Evolutionary conservation across 2,888 invertebrate species (phyloP).

Genomic region (Drosophila recens): DNA sequence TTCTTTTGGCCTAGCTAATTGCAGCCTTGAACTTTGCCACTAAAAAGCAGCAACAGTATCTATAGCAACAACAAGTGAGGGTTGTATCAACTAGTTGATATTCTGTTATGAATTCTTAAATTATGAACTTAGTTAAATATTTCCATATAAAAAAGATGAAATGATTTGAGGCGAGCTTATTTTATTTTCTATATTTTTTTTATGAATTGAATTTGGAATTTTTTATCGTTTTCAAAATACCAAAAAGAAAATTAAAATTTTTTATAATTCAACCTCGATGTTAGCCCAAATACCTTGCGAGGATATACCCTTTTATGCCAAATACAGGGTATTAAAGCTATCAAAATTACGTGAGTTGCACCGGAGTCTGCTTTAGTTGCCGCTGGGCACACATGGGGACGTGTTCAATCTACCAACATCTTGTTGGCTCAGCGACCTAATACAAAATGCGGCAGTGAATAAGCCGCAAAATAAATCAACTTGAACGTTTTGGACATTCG

Average conservation of each 20-base stretch:
- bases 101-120: background rate
- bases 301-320: background rate
- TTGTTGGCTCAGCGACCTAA: conserved; percentile 28
- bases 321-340: background rate
- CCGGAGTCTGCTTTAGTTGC: background rate
- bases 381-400: conserved; percentile 30
- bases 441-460: conserved; percentile 28
- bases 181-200: no score
- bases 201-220: no score
- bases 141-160: no score
- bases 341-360: conserved; percentile 2
- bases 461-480: conserved; percentile 45
- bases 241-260: background rate
- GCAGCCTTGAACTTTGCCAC: conserved; percentile 60
- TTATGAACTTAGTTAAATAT: background rate
- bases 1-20: conserved; percentile 41
- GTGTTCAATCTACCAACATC: conserved; percentile 54
- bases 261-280: no score
- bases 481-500: conserved; percentile 36
- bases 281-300: no score
- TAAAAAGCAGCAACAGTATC: background rate
- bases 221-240: no score
- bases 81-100: conserved; percentile 16
- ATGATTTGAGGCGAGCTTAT: no score
- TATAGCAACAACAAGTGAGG: background rate